These are phyloP conservation scores for Apeira syringaria DNA, from an alignment of 2,888 invertebrate species.

Conservation along the genomic window DNA sequence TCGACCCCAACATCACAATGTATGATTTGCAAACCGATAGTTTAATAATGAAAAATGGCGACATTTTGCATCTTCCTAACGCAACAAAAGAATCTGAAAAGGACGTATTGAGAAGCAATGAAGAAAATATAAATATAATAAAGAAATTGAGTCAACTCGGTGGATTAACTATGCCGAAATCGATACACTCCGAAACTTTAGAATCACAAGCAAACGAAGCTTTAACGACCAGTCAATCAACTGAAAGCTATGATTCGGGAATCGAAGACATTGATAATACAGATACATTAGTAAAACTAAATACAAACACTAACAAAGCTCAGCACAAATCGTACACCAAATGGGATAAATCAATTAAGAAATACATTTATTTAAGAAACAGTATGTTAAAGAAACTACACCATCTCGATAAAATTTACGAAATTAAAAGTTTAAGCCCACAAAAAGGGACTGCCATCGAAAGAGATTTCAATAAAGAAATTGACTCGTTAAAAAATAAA, in stretches of 20 bases:
- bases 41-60: no score
- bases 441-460: background rate
- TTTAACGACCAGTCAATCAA: background rate
- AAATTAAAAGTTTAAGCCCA: background rate
- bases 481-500: background rate
- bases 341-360: no score
- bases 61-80: no score
- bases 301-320: no score
- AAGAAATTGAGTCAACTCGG: background rate
- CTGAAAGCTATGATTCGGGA: background rate
- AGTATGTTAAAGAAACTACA: no score
- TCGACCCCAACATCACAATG: background rate
- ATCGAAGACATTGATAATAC: no score
- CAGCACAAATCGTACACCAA: no score
- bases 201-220: background rate
- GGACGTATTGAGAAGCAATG: background rate
- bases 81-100: background rate
- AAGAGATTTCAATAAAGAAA: background rate
- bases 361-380: no score
- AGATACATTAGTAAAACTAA: no score
- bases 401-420: no score
- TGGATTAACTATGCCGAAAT: background rate
- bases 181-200: background rate
- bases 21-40: background rate
- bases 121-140: background rate